Evolutionary conservation across 2,113 vertebrate genomes (phyloP).

Genomic region (Caranx ignobilis): DNA sequence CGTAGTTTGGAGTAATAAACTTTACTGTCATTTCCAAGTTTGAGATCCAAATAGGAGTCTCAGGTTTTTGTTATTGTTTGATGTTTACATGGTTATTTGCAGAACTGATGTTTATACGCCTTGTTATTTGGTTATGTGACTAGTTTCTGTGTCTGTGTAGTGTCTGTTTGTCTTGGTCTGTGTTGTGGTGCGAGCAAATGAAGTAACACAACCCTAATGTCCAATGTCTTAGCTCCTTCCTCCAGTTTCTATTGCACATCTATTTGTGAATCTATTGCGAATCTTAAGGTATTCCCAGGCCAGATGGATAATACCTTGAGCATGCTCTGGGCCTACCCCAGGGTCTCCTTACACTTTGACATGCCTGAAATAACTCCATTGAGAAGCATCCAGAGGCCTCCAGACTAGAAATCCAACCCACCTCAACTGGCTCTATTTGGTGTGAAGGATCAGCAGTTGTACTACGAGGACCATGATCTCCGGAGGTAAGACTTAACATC

Average conservation of each 20-base stretch:
- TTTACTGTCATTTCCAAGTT: neutral
- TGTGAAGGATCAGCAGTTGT: neutral
- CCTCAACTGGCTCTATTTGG: neutral
- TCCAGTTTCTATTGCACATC: neutral
- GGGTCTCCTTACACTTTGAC: constrained; percentile 9
- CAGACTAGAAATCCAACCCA: constrained; percentile 1
- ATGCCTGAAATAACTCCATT: constrained; percentile 24
- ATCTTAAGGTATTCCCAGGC: neutral
- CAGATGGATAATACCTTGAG: constrained; percentile 29
- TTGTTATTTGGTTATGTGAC: neutral
- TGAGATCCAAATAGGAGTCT: neutral
- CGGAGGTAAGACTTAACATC: neutral
- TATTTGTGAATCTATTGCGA: neutral
- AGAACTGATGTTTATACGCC: neutral
- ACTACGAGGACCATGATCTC: neutral
- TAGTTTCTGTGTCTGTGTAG: neutral
- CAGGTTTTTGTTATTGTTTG: neutral
- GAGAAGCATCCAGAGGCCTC: neutral
- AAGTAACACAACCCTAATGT: neutral
- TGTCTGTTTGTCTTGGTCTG: neutral
- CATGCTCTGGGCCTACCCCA: neutral
- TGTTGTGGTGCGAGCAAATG: neutral
- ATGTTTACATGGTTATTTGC: neutral
- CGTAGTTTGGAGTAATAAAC: neutral
- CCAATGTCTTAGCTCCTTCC: neutral